Percentiles rank a stretch among this genome's conserved stretches.
phyloP scores from a whole-genome alignment of 2,113 vertebrate species.

The Catharus minimus region DNA sequence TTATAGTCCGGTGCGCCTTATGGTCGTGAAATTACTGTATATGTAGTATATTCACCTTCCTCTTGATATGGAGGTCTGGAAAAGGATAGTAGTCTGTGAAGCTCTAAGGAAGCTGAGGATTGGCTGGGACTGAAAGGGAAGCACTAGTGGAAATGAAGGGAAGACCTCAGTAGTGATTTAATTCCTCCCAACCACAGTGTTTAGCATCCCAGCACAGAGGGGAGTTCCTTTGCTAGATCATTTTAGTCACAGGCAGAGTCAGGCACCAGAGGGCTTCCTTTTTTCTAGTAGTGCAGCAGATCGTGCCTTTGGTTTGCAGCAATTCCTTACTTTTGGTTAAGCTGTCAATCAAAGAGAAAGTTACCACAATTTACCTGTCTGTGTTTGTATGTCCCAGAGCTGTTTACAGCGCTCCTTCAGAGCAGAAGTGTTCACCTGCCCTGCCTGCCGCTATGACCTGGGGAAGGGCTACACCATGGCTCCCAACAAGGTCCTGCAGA shows the following conservation, averaged over 20 bases:
- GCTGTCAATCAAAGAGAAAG: not conserved
- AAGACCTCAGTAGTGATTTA: not conserved
- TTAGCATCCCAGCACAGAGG: not conserved
- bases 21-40: no score
- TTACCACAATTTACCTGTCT: not conserved
- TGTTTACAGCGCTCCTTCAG: constrained; percentile 97
- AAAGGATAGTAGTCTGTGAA: not conserved
- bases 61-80: not conserved
- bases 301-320: not conserved
- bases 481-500: constrained; percentile 92
- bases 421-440: constrained; percentile 94
- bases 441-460: constrained; percentile 94
- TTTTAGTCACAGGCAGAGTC: not conserved
- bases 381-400: constrained; percentile 72
- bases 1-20: no score
- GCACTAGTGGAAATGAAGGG: not conserved
- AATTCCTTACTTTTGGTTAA: not conserved
- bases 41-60: not conserved
- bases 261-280: not conserved
- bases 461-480: constrained; percentile 92
- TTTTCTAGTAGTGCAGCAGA: not conserved
- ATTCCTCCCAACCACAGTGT: not conserved
- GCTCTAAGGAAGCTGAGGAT: not conserved
- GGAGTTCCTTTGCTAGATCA: not conserved
- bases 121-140: not conserved